Evolutionary conservation across 2,888 invertebrate species (phyloP), one percentile per base, ranked within the genome.

Genomic region (Gasteruption jaculator): DNA sequence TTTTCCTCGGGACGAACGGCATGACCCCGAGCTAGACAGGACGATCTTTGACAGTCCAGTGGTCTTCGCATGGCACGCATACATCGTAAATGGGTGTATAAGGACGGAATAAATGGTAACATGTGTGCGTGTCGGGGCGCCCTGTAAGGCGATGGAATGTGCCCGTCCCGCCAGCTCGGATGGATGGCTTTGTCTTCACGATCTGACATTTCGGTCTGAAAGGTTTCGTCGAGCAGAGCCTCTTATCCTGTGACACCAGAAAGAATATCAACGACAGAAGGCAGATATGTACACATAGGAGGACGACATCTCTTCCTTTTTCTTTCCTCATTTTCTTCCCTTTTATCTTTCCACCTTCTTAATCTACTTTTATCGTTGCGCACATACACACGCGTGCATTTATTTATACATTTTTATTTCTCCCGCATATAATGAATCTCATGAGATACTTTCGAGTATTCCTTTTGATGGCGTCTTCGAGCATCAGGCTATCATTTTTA

Each of bases 131-230:
- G 37, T 38, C 37, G 18, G 27, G 45, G 50, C 52, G 53, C 58
- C 57, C 54, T 54, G 58, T 60, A 63, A 62, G 63, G 58, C 57
- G 50, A 60, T 58, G 64, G 64, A 62, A 64, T 64, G 63, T 50
- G 54, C 56, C 54, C 53, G 56, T 49, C 49, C 18, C 49, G 40
- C 47, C 37, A 41, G 49, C 49, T 49, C 54, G 54, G 56, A 61
- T 56, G 56, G 59, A 63, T 61, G 53, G 62, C 57, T 63, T 63
- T 60, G 62, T 60, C 61, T 61, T 58, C 49, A 52, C 54, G 50
- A 61, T 57, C 60, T 59, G 63, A 63, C 63, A 51, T 59, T 56
- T 56, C 53, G 47, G 50, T 45, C 48, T 46, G 30, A 47, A 45
- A 38, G 46, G 46, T 46, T 53, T 50, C 46, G 46, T 49, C 41